phyloP scores from a whole-genome alignment of 2,888 invertebrate species.

The Dione juno region DNA sequence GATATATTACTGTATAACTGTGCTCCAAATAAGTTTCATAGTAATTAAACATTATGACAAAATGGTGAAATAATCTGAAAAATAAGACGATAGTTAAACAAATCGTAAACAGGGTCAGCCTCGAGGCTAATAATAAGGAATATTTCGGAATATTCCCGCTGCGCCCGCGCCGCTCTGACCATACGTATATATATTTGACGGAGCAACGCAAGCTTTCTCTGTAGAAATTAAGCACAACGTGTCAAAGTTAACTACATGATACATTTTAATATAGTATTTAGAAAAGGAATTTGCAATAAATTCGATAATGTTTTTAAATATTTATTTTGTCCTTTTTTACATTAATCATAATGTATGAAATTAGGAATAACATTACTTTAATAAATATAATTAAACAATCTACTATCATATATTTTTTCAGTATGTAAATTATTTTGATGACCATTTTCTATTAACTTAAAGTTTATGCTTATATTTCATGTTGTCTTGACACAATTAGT shows the following conservation, averaged over 20 bases:
- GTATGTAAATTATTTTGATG: too few relatives aligned
- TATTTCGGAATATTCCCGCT: conserved; percentile 74
- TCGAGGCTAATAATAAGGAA: conserved; percentile 73
- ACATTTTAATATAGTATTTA: neutral
- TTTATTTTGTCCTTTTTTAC: too few relatives aligned
- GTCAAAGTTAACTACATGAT: conserved; percentile 36
- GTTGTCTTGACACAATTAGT: too few relatives aligned
- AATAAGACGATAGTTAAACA: conserved; percentile 66
- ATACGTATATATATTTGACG: conserved; percentile 61
- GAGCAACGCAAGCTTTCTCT: conserved; percentile 17
- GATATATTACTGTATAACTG: too few relatives aligned
- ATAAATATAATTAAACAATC: too few relatives aligned
- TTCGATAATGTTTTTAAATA: too few relatives aligned
- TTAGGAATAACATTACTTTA: too few relatives aligned
- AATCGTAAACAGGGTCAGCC: conserved; percentile 78
- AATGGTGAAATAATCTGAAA: conserved; percentile 49
- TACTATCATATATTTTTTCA: too few relatives aligned
- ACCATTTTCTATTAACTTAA: too few relatives aligned
- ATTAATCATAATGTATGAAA: too few relatives aligned
- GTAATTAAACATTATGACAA: neutral
- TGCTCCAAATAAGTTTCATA: neutral
- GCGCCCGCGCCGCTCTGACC: conserved; percentile 51
- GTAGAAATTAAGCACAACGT: conserved; percentile 50
- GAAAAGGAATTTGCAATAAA: too few relatives aligned
- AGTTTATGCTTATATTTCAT: too few relatives aligned